Base-by-base conservation (phyloP, 2,888 invertebrate genomes). In the Lamellibrachia satsuma region DNA sequence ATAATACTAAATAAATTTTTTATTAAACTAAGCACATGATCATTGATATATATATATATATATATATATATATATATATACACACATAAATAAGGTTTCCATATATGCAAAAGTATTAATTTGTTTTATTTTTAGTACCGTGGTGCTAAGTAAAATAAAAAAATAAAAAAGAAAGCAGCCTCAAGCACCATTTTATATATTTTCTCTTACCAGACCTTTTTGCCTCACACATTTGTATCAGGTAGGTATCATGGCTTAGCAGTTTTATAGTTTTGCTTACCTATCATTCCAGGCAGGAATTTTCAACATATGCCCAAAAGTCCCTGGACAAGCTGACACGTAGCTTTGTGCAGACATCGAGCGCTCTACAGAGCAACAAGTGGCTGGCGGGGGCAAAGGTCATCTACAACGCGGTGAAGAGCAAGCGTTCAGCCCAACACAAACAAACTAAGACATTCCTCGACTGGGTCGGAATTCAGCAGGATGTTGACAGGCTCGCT, bases 391-490 rank as follows among this genome's bases (percentile, higher is more conserved):
- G 96, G 7, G 95, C 96, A 11, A 94, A 95, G 93, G 95, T 95
- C 92, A 94, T 96, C 51, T 95, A 95, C 91, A 95, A 94, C 6
- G 93, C 93, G 7, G 94, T 94, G 27, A 92, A 93, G 90, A 90
- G 91, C 3, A 94, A 94, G 92, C 93, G 94, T 11, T 91, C 93
- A 22, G 92, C 92, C 2, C 92, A 92, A 51, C 93, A 92, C 91
- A 52, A 90, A 15, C 95, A 93, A n/a, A 95, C 95, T 90, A 95
- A 95, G 93, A 94, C 95, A 4, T 96, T 96, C 94, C 94, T 95
- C 94, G 94, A 95, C 90, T 96, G 96, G 96, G 94, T 95, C 6
- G 95, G 95, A 52, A 94, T 96, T 92, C 94, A 95, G 90, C 95
- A 95, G 60, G 95, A 96, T 90, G 95, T 96, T 7, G 94, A 95